A percentile compares a stretch with the other conserved stretches of the same genome.
Conservation (phyloP, 2,113 vertebrate species). For the Nothocercus nigrocapillus region DNA sequence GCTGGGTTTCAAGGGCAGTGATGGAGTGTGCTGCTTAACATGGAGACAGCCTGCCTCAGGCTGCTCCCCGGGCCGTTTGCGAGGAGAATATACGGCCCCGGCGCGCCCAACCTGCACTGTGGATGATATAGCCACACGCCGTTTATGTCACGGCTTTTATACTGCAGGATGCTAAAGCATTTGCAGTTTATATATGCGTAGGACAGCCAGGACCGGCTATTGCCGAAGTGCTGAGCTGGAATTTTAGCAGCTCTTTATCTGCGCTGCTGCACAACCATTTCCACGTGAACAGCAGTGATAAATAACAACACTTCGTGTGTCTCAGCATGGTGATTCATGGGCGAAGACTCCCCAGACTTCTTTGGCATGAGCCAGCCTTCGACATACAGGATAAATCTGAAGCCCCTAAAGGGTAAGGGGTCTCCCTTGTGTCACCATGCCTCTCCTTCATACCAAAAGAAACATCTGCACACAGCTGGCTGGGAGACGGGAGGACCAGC, state of each 20-base stretch:
- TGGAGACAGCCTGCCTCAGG: not conserved
- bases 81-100: not conserved
- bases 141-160: not conserved
- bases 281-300: not conserved
- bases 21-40: not conserved
- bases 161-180: not conserved
- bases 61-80: too few relatives aligned
- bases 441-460: not conserved
- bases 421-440: not conserved
- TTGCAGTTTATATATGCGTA: not conserved
- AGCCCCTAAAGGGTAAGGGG: not conserved
- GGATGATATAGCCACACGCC: not conserved
- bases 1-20: not conserved
- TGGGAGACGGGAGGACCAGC: not conserved
- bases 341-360: not conserved
- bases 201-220: not conserved
- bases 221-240: not conserved
- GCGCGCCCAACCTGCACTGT: not conserved
- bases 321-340: not conserved
- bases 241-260: not conserved
- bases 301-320: not conserved
- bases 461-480: not conserved
- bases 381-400: not conserved
- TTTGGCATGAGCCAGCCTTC: not conserved
- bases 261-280: fast-evolving